Evolutionary conservation across 2,888 invertebrate species (phyloP).

Genomic region (Athetis lepigone): DNA sequence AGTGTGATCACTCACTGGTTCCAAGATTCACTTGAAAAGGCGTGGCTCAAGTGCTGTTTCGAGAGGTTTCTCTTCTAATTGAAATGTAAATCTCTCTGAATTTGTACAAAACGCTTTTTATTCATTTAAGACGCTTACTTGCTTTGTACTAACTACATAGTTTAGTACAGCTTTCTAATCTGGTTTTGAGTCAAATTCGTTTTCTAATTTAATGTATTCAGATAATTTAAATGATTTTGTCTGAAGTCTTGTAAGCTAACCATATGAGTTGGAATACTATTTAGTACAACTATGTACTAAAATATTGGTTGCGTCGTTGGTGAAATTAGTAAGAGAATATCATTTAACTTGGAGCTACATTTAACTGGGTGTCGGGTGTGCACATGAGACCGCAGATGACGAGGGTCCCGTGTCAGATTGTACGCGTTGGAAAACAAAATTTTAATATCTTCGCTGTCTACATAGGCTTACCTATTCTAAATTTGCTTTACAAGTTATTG

Average conservation of each 20-base stretch:
- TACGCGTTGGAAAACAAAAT: constrained; percentile 77
- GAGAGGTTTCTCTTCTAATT: constrained; percentile 48
- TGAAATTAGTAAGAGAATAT: constrained; percentile 55
- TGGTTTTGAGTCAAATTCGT: constrained; percentile 27
- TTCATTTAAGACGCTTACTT: constrained; percentile 50
- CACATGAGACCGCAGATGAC: constrained; percentile 80
- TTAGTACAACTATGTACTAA: constrained; percentile 7
- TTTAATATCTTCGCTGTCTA: constrained; percentile 79
- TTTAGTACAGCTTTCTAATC: constrained; percentile 36
- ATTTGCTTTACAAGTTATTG: constrained; percentile 66
- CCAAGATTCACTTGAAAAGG: constrained; percentile 59
- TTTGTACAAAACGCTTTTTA: constrained; percentile 48
- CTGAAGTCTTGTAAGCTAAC: constrained; percentile 16
- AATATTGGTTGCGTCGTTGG: constrained; percentile 34
- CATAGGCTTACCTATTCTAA: constrained; percentile 71
- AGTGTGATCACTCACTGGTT: constrained; percentile 43
- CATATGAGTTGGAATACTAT: constrained; percentile 23
- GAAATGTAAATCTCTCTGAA: constrained; percentile 62
- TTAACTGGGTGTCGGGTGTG: constrained; percentile 72
- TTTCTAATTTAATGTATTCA: constrained; percentile 36
- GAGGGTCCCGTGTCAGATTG: constrained; percentile 76
- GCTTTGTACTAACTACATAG: constrained; percentile 34
- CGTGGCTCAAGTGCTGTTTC: constrained; percentile 42
- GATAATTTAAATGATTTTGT: constrained; percentile 59
- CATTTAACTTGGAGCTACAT: constrained; percentile 72